A percentile compares a stretch with the other conserved stretches of the same genome.
Conservation (phyloP, 1,140 invertebrate species). For the Druon quercuslanigerum region DNA sequence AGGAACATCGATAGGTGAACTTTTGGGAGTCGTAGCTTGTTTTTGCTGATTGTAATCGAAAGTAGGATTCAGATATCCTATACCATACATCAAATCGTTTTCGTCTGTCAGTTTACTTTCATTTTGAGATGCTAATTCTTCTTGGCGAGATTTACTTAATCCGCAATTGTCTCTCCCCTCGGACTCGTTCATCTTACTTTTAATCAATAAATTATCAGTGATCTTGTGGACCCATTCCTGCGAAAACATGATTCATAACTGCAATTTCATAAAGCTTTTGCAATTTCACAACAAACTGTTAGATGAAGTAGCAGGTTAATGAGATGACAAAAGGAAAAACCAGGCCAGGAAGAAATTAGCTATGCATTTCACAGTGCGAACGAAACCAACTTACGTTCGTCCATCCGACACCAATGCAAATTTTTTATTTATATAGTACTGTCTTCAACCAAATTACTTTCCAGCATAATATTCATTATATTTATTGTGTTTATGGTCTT, state of each 20-base stretch:
- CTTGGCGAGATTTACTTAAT: constrained; percentile 47
- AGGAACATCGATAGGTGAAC: constrained; percentile 53
- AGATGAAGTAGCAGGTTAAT: constrained; percentile 34
- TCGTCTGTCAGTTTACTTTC: constrained; percentile 55
- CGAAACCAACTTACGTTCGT: constrained; percentile 22
- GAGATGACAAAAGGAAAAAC: constrained; percentile 18
- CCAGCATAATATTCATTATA: background rate
- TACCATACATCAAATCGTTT: constrained; percentile 59
- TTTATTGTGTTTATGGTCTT: constrained; percentile 37
- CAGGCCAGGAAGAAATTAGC: constrained; percentile 27
- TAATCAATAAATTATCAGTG: constrained; percentile 70
- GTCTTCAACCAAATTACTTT: constrained; percentile 31
- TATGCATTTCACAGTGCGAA: constrained; percentile 17
- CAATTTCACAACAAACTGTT: constrained; percentile 27
- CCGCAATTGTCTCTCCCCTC: constrained; percentile 68
- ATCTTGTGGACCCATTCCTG: constrained; percentile 72
- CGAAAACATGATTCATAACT: constrained; percentile 67
- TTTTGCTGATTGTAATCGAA: constrained; percentile 65
- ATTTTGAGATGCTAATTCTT: constrained; percentile 48
- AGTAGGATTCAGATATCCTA: constrained; percentile 72
- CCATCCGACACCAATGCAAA: constrained; percentile 50
- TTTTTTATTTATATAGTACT: constrained; percentile 41
- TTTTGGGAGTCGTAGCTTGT: constrained; percentile 54
- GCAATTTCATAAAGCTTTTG: constrained; percentile 16
- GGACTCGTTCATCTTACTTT: constrained; percentile 57